Conservation (phyloP, 2,113 vertebrate species). For the Pardalotus punctatus region DNA sequence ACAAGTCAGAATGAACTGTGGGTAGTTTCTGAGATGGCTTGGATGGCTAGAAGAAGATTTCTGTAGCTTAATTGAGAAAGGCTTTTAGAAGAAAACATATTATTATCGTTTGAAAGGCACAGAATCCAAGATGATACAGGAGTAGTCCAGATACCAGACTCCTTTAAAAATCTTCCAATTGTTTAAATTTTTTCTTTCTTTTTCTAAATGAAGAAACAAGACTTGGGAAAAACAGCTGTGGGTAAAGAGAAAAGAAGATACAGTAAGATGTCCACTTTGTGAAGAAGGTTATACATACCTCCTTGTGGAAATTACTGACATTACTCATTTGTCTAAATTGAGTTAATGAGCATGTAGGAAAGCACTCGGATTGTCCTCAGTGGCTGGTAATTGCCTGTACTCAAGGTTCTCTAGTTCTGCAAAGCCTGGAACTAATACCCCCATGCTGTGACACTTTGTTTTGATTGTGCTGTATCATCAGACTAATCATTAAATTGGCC, state of each 20-base stretch:
- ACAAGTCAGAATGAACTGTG: not conserved
- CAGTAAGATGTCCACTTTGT: not conserved
- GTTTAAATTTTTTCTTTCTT: not conserved
- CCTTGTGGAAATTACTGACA: constrained; percentile 13
- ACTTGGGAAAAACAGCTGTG: not conserved
- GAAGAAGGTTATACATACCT: not conserved
- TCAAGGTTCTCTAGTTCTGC: not conserved
- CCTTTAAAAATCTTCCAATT: not conserved
- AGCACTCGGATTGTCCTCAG: not conserved
- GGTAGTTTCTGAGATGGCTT: not conserved
- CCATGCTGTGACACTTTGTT: constrained; percentile 11
- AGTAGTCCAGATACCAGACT: not conserved
- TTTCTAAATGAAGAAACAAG: not conserved
- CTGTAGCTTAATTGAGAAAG: not conserved
- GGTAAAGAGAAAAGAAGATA: not conserved
- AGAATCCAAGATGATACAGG: not conserved
- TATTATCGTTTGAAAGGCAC: not conserved
- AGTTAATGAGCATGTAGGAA: constrained; percentile 4
- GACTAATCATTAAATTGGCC: not conserved
- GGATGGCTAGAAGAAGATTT: not conserved
- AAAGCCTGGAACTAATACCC: not conserved
- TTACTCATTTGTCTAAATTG: constrained; percentile 18
- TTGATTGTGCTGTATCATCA: not conserved
- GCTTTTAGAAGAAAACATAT: not conserved
- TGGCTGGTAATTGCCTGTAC: constrained; percentile 11